Evolutionary conservation across 2,888 invertebrate species (phyloP).

Genomic region (Dasypogon diadema): DNA sequence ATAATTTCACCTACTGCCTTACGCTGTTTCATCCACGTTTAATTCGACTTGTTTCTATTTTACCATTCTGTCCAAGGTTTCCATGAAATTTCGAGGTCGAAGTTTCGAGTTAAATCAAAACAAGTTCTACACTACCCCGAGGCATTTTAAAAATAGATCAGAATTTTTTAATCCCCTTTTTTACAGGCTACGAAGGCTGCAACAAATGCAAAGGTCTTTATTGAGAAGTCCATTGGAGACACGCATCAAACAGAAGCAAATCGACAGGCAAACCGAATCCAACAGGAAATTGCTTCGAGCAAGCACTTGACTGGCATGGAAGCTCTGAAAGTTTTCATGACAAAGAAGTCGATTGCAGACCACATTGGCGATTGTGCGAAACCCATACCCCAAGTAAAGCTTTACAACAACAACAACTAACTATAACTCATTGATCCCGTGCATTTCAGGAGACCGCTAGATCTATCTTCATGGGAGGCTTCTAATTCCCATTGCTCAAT

Average conservation of each 20-base stretch:
- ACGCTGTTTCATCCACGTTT: too few species aligned
- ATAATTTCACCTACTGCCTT: too few species aligned
- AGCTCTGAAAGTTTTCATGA: conserved; percentile 30
- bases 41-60: too few species aligned
- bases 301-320: conserved; percentile 35
- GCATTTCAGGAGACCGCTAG: background rate
- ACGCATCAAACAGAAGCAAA: background rate
- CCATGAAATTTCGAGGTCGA: too few species aligned
- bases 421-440: too few species aligned
- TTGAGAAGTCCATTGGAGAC: conserved; percentile 52
- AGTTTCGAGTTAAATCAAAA: too few species aligned
- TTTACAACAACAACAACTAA: background rate
- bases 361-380: background rate
- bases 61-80: too few species aligned
- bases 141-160: too few species aligned
- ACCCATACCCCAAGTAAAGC: background rate
- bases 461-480: conserved; percentile 20
- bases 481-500: background rate
- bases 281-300: background rate
- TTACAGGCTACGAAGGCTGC: too few species aligned
- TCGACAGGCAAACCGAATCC: background rate
- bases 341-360: background rate
- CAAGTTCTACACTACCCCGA: too few species aligned
- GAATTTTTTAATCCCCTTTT: too few species aligned
- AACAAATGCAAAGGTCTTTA: conserved; percentile 7